phyloP scores from a whole-genome alignment of 2,888 invertebrate genomes.

The Falcaria lacertinaria region DNA sequence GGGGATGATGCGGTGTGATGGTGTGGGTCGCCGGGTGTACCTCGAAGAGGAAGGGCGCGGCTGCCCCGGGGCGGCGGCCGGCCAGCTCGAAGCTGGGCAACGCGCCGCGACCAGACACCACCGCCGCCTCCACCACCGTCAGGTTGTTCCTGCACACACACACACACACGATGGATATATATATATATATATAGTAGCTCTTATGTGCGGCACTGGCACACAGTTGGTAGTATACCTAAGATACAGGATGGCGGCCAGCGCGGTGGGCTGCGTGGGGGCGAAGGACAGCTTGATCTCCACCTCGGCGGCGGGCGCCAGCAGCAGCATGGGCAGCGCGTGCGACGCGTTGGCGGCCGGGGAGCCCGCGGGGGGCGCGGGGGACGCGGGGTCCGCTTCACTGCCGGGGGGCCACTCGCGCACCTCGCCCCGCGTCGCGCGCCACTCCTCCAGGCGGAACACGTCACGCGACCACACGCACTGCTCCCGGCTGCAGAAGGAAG shows the following conservation, averaged over 20 bases:
- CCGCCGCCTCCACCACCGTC: conserved; percentile 92
- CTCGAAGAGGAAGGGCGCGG: conserved; percentile 89
- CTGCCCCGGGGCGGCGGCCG: conserved; percentile 89
- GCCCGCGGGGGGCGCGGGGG: conserved; percentile 4
- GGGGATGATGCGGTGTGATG: too few relatives aligned
- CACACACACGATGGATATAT: not conserved
- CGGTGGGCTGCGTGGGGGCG: conserved; percentile 54
- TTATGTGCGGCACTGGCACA: too few relatives aligned
- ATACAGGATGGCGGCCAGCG: conserved; percentile 73
- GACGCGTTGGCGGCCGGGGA: conserved; percentile 6
- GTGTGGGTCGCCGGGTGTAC: conserved; percentile 40
- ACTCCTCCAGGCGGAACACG: conserved; percentile 40
- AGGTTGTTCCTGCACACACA: conserved; percentile 88
- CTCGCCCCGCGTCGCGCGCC: conserved; percentile 33
- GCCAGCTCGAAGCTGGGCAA: conserved; percentile 93
- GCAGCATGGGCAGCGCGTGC: conserved; percentile 32
- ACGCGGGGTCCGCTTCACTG: conserved; percentile 7
- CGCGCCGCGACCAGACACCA: conserved; percentile 91
- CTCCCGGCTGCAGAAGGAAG: conserved; percentile 15
- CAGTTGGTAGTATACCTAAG: conserved; percentile 59
- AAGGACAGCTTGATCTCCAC: conserved; percentile 70
- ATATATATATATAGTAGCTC: too few relatives aligned
- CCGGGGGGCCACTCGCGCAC: conserved; percentile 17
- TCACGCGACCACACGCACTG: conserved; percentile 25
- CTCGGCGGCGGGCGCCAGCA: conserved; percentile 80